A percentile compares a stretch with the other conserved stretches of the same genome.
Conservation (phyloP, 2,797 vertebrate genomes). For the Megalops cyprinoides region DNA sequence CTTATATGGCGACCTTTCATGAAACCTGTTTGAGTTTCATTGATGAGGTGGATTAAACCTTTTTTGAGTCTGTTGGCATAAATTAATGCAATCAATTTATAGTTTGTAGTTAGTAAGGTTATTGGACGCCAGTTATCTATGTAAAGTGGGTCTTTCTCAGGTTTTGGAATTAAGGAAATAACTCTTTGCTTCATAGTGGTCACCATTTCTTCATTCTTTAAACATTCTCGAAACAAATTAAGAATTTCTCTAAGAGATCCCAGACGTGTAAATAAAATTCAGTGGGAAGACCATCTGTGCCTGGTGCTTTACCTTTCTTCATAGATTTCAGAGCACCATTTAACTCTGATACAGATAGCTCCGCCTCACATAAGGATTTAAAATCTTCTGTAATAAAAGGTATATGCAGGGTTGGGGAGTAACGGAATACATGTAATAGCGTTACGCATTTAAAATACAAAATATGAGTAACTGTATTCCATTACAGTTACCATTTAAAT, state of each 20-base stretch:
- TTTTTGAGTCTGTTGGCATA: conserved; percentile 6
- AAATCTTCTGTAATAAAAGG: too few species aligned
- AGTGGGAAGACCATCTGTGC: not conserved
- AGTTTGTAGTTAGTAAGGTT: not conserved
- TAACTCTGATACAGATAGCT: too few species aligned
- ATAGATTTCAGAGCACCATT: too few species aligned
- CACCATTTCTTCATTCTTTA: not conserved
- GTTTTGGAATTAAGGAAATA: conserved; percentile 22
- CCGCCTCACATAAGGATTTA: too few species aligned
- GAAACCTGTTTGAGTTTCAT: not conserved
- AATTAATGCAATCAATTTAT: not conserved
- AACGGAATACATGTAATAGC: too few species aligned
- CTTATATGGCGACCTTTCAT: not conserved
- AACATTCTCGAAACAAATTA: not conserved
- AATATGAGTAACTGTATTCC: too few species aligned
- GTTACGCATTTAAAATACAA: too few species aligned
- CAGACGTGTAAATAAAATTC: not conserved
- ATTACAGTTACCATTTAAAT: too few species aligned
- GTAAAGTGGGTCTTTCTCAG: conserved; percentile 11
- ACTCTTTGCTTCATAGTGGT: conserved; percentile 15
- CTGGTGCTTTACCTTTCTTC: too few species aligned
- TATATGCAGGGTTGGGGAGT: too few species aligned
- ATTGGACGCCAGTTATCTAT: conserved; percentile 8
- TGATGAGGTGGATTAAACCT: not conserved
- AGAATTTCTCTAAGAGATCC: not conserved